Conservation (phyloP, 2,113 vertebrate species). For the Salvelinus namaycush region DNA sequence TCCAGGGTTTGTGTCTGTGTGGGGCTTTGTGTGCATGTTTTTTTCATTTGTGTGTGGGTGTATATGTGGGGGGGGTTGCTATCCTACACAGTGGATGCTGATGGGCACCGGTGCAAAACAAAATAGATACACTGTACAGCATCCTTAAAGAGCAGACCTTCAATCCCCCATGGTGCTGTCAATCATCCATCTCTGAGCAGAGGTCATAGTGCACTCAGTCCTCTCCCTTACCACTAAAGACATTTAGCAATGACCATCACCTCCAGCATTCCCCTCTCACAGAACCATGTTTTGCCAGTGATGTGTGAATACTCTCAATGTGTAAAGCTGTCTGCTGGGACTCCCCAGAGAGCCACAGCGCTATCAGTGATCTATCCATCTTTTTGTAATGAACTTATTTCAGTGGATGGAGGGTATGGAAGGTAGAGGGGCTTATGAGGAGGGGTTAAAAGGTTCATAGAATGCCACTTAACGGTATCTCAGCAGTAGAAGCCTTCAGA, state of each 20-base stretch:
- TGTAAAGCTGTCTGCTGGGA: slow-evolving; percentile 49
- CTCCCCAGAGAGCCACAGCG: slow-evolving; percentile 19
- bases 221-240: background rate
- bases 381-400: slow-evolving; percentile 41
- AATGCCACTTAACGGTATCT: slow-evolving; percentile 45
- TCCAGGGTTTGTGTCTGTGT: background rate
- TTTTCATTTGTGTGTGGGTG: background rate
- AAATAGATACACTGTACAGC: too few relatives aligned
- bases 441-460: slow-evolving; percentile 35
- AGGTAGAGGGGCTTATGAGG: slow-evolving; percentile 12
- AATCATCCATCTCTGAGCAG: too few relatives aligned
- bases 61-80: too few relatives aligned
- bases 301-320: slow-evolving; percentile 39
- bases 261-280: background rate
- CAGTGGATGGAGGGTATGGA: slow-evolving; percentile 6
- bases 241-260: background rate
- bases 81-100: too few relatives aligned
- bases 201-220: background rate
- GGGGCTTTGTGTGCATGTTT: background rate
- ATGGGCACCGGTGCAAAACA: too few relatives aligned
- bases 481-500: slow-evolving; percentile 32
- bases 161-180: too few relatives aligned
- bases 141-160: background rate
- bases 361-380: slow-evolving; percentile 19
- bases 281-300: slow-evolving; percentile 32